Conservation (phyloP, 2,797 vertebrate genomes). For the Mus caroli region DNA sequence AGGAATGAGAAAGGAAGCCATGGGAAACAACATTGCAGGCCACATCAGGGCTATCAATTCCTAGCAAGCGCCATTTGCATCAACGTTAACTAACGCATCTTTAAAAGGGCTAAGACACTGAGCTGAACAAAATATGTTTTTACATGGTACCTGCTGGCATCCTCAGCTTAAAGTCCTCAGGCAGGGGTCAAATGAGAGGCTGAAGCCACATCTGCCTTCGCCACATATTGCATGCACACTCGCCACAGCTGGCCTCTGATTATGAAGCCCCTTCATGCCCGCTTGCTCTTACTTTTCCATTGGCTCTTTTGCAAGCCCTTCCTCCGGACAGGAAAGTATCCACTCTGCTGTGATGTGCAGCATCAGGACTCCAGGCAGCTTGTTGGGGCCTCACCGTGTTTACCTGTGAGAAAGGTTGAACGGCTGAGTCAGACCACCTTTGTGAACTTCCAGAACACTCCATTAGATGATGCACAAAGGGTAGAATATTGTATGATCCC, state of each 20-base stretch:
- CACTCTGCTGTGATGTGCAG: neutral
- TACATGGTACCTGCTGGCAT: neutral
- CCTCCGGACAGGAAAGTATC: neutral
- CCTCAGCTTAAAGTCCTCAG: neutral
- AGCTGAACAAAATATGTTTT: conserved; percentile 2
- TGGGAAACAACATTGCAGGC: neutral
- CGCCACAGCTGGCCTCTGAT: neutral
- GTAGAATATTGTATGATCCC: neutral
- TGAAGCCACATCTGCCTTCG: neutral
- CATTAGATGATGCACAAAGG: neutral
- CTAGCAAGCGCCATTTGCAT: neutral
- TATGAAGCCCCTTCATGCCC: neutral
- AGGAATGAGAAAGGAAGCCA: neutral
- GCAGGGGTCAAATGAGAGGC: neutral
- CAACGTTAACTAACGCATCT: neutral
- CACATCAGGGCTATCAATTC: conserved; percentile 27
- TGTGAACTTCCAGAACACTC: neutral
- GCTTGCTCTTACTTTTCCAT: neutral
- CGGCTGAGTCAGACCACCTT: neutral
- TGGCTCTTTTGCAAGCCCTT: neutral
- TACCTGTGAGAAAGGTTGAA: neutral
- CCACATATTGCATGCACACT: neutral
- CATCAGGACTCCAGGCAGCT: neutral
- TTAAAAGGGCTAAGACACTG: neutral
- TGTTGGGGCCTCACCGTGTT: neutral